Percentiles rank a stretch among this genome's conserved stretches.
phyloP scores from a whole-genome alignment of 2,797 vertebrate species.

The Threskiornis aethiopicus region DNA sequence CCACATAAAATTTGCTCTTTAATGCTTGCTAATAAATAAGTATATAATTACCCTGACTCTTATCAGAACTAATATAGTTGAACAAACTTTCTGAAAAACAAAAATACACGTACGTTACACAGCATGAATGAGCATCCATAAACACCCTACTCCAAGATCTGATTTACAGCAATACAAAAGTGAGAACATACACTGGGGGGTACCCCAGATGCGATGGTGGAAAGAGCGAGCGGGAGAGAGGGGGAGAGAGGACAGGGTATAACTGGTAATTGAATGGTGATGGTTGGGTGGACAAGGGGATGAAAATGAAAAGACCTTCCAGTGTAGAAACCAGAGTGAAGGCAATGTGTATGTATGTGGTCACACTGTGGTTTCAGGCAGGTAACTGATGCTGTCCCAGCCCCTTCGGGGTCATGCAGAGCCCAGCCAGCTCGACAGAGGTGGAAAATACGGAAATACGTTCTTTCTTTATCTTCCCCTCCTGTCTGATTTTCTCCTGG shows the following conservation, averaged over 20 bases:
- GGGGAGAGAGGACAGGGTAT: not conserved
- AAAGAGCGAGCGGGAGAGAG: not conserved
- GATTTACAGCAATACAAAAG: not conserved
- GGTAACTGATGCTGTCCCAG: not conserved
- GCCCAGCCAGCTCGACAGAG: not conserved
- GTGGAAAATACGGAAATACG: not conserved
- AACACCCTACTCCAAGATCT: not conserved
- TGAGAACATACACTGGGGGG: not conserved
- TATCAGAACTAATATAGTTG: not conserved
- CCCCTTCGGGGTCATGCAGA: not conserved
- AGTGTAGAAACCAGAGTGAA: not conserved
- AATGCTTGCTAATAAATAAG: not conserved
- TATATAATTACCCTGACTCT: not conserved
- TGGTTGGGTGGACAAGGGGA: not conserved
- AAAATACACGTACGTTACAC: not conserved
- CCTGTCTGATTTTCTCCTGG: not conserved
- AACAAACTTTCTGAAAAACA: not conserved
- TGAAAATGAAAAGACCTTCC: not conserved
- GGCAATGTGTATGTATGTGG: accelerated
- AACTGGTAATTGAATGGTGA: not conserved
- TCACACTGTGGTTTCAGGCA: not conserved
- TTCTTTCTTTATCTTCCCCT: not conserved
- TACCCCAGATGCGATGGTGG: accelerated
- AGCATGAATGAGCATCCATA: not conserved
- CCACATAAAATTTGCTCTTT: not conserved